Evolutionary conservation across 1,140 invertebrate genomes (phyloP).

Genomic region (Linepithema humile): DNA sequence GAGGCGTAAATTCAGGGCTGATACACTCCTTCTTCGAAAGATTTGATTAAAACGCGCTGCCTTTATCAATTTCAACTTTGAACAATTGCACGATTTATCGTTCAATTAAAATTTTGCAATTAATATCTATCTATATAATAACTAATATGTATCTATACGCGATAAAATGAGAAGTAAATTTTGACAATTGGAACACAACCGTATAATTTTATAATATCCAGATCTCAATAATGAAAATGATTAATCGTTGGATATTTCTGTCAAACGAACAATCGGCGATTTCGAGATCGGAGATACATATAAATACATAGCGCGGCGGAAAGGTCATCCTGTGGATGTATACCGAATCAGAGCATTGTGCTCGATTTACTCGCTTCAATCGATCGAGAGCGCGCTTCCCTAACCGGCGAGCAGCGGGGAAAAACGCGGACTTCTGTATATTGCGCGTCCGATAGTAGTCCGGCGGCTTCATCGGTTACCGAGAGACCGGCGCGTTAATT

Average conservation of each 20-base stretch:
- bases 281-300: neutral
- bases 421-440: constrained; percentile 49
- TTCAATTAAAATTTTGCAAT: neutral
- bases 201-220: neutral
- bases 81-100: neutral
- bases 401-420: neutral
- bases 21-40: neutral
- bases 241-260: neutral
- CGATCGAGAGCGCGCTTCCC: constrained; percentile 32
- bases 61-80: neutral
- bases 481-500: constrained; percentile 48
- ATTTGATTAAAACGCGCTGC: neutral
- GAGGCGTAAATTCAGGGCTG: neutral
- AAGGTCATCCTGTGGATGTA: constrained; percentile 20
- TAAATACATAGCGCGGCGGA: neutral
- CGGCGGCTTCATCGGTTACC: constrained; percentile 38
- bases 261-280: neutral
- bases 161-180: neutral
- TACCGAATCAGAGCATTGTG: constrained; percentile 6
- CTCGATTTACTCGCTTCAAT: constrained; percentile 49
- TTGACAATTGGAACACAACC: neutral
- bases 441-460: constrained; percentile 35
- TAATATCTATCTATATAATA: neutral
- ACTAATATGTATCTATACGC: neutral
- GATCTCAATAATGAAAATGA: too few species aligned